Conservation (phyloP, 92 coral and sea anemone genomes). For the Diadumene lineata region DNA sequence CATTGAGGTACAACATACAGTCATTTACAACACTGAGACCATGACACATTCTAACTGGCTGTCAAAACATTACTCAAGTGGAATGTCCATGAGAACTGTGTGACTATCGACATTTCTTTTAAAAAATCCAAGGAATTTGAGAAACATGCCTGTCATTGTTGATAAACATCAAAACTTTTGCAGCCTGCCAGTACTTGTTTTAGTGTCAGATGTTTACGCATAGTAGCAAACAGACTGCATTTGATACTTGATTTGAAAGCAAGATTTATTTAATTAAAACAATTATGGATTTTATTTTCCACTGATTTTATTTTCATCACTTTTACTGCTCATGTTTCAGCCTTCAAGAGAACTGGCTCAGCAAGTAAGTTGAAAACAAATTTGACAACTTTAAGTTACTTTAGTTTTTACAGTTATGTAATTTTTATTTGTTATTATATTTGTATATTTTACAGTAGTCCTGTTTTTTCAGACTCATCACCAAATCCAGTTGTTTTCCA, state of each 20-base stretch:
- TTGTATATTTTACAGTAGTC: background rate
- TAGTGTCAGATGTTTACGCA: too few relatives aligned
- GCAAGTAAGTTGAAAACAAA: constrained; percentile 57
- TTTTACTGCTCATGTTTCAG: constrained; percentile 47
- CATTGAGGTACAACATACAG: constrained; percentile 63
- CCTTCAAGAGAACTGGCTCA: constrained; percentile 95
- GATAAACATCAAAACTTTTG: too few relatives aligned
- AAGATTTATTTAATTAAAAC: background rate
- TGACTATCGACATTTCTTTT: too few relatives aligned
- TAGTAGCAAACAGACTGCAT: too few relatives aligned
- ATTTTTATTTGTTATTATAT: background rate
- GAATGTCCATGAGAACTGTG: background rate
- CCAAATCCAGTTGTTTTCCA: constrained; percentile 73
- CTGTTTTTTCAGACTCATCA: constrained; percentile 67
- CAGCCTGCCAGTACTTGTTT: too few relatives aligned
- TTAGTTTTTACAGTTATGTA: background rate
- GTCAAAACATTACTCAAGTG: background rate
- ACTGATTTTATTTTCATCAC: background rate
- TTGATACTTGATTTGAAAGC: background rate
- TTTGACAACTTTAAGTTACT: background rate
- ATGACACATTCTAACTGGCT: background rate
- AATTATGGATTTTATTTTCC: background rate
- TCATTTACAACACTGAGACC: background rate
- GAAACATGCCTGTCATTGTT: too few relatives aligned
- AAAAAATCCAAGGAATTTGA: too few relatives aligned